phyloP scores from a whole-genome alignment of 2,888 invertebrate species.

The Brachyptera risi region DNA sequence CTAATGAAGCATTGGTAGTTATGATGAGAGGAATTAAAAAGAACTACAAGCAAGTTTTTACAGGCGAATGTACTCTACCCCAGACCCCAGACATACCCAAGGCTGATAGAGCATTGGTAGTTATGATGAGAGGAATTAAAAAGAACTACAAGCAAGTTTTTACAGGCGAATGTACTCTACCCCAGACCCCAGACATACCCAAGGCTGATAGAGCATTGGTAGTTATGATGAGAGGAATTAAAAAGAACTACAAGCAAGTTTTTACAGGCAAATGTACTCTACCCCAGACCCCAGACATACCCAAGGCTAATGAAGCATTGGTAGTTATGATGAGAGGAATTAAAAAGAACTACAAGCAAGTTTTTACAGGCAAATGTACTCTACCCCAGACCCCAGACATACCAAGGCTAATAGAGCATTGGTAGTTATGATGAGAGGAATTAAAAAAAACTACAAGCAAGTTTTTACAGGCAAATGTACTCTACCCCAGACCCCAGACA shows the following conservation, averaged over 20 bases:
- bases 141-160: slow-evolving; percentile 13
- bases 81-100: too few relatives aligned
- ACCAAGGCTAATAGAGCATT: neutral
- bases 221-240: slow-evolving; percentile 18
- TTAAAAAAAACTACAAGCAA: slow-evolving; percentile 17
- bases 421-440: slow-evolving; percentile 15
- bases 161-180: too few relatives aligned
- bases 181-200: too few relatives aligned
- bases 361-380: too few relatives aligned
- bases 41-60: slow-evolving; percentile 16
- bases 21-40: slow-evolving; percentile 19
- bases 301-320: neutral
- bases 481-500: too few relatives aligned
- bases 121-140: slow-evolving; percentile 20
- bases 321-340: slow-evolving; percentile 17
- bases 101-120: neutral
- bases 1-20: neutral
- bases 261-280: too few relatives aligned
- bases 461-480: too few relatives aligned
- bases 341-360: slow-evolving; percentile 16
- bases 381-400: too few relatives aligned
- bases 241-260: slow-evolving; percentile 16
- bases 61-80: too few relatives aligned
- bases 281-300: too few relatives aligned
- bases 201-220: neutral